phyloP scores from a whole-genome alignment of 1,140 invertebrate species.

The Camponotus vicinus region DNA sequence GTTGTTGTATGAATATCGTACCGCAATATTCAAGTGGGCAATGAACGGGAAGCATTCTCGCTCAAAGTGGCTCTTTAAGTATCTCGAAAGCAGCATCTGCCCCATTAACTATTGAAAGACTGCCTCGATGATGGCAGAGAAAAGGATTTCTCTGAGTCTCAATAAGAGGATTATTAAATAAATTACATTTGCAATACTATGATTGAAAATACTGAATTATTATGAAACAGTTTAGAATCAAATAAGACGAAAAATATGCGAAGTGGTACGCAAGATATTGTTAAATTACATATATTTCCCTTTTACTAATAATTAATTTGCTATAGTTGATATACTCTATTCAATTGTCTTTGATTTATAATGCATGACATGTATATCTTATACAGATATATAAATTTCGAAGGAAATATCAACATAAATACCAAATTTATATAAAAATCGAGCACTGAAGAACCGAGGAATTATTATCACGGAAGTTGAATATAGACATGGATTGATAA shows the following conservation, averaged over 20 bases:
- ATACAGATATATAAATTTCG: no score
- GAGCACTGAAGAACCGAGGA: neutral
- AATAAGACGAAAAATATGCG: neutral
- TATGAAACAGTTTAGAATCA: neutral
- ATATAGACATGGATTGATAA: slow-evolving; percentile 16
- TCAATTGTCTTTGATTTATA: neutral
- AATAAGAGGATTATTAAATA: slow-evolving; percentile 15
- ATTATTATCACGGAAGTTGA: slow-evolving; percentile 34
- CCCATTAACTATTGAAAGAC: slow-evolving; percentile 17
- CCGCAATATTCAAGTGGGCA: neutral
- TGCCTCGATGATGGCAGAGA: neutral
- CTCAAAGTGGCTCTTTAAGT: slow-evolving; percentile 37
- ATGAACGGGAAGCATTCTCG: slow-evolving; percentile 5
- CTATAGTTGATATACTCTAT: neutral
- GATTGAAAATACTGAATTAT: neutral
- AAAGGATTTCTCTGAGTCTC: slow-evolving; percentile 21
- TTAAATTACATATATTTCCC: neutral
- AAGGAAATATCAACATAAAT: neutral
- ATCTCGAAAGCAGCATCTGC: slow-evolving; percentile 42
- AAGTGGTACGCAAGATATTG: neutral
- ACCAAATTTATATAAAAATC: neutral
- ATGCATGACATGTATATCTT: neutral
- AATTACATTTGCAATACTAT: neutral
- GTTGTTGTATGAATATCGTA: slow-evolving; percentile 34
- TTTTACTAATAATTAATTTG: neutral